phyloP scores from a whole-genome alignment of 2,797 vertebrate species.

The Malacoctenus gilli region DNA sequence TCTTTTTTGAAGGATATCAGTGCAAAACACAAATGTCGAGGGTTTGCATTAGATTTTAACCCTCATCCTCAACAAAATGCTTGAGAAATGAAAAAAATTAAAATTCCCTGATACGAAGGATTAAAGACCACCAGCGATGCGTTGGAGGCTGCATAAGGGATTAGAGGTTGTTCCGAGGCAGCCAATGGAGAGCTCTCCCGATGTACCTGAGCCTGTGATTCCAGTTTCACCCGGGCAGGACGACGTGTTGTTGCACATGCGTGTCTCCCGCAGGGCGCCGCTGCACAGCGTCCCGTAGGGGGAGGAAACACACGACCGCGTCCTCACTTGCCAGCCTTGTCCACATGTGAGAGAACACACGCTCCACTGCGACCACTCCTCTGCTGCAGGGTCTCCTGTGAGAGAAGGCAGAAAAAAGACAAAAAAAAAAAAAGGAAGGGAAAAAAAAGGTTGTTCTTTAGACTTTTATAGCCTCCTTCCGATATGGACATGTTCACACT shows the following conservation, averaged over 20 bases:
- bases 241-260: constrained; percentile 95
- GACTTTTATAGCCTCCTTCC: too few species aligned
- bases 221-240: constrained; percentile 90
- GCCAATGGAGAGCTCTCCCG: not conserved
- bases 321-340: constrained; percentile 96
- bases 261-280: constrained; percentile 93
- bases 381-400: constrained; percentile 93
- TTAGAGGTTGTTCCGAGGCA: too few species aligned
- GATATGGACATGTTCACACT: too few species aligned
- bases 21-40: too few species aligned
- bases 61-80: too few species aligned
- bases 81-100: too few species aligned
- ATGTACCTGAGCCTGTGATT: constrained; percentile 79
- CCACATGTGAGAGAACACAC: constrained; percentile 96
- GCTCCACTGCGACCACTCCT: constrained; percentile 99
- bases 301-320: constrained; percentile 95
- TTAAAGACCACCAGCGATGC: too few species aligned
- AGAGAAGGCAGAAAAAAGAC: constrained; percentile 2
- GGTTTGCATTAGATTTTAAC: too few species aligned
- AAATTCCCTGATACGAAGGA: too few species aligned
- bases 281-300: constrained; percentile 97
- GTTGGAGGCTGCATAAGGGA: too few species aligned
- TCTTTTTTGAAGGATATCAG: too few species aligned
- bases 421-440: not conserved
- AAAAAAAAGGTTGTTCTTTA: too few species aligned